These are phyloP conservation scores for Chloroceryle inda DNA, from an alignment of 2,797 vertebrate genomes.

Conservation along the genomic window DNA sequence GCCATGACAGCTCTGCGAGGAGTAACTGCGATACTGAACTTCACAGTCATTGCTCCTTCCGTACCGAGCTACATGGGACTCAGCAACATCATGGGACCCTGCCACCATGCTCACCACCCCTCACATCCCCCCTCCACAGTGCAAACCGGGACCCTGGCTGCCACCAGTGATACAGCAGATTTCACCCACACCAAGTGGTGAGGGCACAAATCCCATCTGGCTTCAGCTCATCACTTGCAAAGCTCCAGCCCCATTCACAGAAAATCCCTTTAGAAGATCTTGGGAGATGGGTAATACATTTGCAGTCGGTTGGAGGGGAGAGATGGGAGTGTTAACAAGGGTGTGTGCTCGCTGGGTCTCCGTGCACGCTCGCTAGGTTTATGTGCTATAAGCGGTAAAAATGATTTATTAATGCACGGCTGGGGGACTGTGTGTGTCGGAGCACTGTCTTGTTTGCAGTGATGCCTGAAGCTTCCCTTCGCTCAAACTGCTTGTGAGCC, in stretches of 20 bases:
- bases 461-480: conserved; percentile 38
- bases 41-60: neutral
- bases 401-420: conserved; percentile 25
- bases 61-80: rapidly evolving
- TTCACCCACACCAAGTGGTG: neutral
- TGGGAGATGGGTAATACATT: neutral
- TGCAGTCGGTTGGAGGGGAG: neutral
- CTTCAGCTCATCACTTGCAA: neutral
- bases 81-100: rapidly evolving
- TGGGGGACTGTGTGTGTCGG: neutral
- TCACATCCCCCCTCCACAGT: rapidly evolving
- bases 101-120: rapidly evolving
- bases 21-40: neutral
- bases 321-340: neutral
- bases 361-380: neutral
- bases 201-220: neutral
- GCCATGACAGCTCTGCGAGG: neutral
- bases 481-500: neutral
- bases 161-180: neutral
- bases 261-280: neutral
- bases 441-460: conserved; percentile 2
- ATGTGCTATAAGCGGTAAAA: conserved; percentile 43
- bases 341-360: neutral
- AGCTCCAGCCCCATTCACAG: neutral
- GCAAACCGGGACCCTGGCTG: neutral